Conservation (phyloP, 1,140 invertebrate genomes). For the Vanessa atalanta region DNA sequence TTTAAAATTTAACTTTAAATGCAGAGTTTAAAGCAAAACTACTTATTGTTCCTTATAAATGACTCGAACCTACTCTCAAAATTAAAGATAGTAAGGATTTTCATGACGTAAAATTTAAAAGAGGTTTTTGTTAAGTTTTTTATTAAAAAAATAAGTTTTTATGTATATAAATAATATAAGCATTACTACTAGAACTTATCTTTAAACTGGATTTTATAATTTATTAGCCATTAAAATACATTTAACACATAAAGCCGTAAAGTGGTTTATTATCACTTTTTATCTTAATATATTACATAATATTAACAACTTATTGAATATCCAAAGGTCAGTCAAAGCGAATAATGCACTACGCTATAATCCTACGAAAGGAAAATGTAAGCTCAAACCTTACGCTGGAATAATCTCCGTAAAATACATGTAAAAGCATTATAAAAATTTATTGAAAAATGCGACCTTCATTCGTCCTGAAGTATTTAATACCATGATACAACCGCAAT, state of each 20-base stretch:
- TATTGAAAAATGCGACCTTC: background rate
- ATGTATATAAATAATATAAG: background rate
- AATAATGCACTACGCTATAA: background rate
- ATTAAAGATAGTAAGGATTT: background rate
- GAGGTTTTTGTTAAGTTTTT: background rate
- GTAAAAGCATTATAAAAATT: background rate
- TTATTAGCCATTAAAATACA: constrained; percentile 16
- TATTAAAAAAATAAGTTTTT: background rate
- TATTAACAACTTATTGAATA: constrained; percentile 11
- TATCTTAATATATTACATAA: background rate
- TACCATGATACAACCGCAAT: constrained; percentile 3
- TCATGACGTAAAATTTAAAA: background rate
- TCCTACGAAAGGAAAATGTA: background rate
- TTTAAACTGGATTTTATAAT: constrained; percentile 7
- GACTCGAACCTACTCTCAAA: no score
- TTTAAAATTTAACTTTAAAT: no score
- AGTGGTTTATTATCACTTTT: constrained; percentile 8
- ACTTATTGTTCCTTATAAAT: no score
- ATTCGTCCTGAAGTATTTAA: background rate
- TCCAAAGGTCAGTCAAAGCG: constrained; percentile 23
- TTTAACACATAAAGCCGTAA: background rate
- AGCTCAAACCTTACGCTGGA: background rate
- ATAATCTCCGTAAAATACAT: constrained; percentile 1
- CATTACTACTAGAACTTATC: background rate
- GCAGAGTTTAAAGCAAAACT: no score